Base-by-base conservation (phyloP, 2,797 vertebrate species). In the Ctenopoma kingsleyae region DNA sequence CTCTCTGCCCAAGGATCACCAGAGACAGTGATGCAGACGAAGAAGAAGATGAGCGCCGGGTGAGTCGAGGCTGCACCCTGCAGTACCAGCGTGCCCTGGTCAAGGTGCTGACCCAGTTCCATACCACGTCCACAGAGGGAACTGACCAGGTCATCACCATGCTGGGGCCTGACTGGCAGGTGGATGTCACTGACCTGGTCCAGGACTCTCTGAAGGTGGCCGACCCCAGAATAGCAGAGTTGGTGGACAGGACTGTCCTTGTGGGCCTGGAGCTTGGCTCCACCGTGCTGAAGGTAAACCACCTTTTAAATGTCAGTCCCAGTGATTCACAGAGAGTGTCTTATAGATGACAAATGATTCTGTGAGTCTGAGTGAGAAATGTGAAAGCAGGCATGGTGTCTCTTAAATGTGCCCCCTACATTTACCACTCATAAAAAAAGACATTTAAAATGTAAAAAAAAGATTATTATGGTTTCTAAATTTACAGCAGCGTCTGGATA, bases 51-150 rank as follows among this genome's bases (percentile, higher is more conserved):
- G 96, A 97, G 50, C 87, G 94, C 4, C 93, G 94, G 53, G 90
- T 96, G 83, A 98, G 89, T 82, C 95, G 98, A 0, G 98, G 98
- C 71, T 99, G 98, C 73, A 94, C 98, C 49, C 94, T 99, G 60
- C 98, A 99, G 91, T 99, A 97, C 93, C 98, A 99, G 83, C 96
- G 98, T 0, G 89, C 97, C 67, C 92, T 95, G 5, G 93, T 99
- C 40, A 96, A 96, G 87, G 97, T 99, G 66, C 95, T 99, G 89
- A 99, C 98, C 63, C 98, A 99, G 93, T 99, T 99, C 90, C 97
- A 99, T 89, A 99, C 98, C 55, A 98, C 96, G 0, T 98, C 98
- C 0, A 95, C 95, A 0, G 98, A 99, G 86, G 98, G 98, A 75
- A 97, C 95, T 0, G 94, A 95, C 85, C 98, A 99, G 82, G 96